phyloP scores from a whole-genome alignment of 2,113 vertebrate genomes.

The Ammospiza nelsoni region DNA sequence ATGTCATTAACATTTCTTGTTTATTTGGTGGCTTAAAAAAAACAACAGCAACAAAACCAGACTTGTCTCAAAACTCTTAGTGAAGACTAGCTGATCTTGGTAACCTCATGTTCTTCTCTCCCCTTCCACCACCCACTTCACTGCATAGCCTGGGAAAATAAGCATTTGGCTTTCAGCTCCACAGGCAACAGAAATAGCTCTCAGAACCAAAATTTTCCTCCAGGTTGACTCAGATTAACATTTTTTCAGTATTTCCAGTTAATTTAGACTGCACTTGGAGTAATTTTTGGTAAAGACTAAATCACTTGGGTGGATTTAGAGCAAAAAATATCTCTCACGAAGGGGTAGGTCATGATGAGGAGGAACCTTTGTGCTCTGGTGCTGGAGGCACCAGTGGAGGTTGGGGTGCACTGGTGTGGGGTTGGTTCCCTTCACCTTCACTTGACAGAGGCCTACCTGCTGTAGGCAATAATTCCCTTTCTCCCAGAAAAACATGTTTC shows the following conservation, averaged over 20 bases:
- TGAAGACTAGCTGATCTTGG: not conserved
- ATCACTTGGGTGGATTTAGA: not conserved
- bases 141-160: not conserved
- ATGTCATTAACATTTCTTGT: conserved; percentile 45
- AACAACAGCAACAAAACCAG: not conserved
- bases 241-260: not conserved
- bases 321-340: not conserved
- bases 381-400: not conserved
- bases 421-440: not conserved
- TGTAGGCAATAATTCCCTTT: not conserved
- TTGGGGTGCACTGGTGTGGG: not conserved
- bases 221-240: not conserved
- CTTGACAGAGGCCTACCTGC: not conserved
- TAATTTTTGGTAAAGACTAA: not conserved
- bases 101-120: not conserved
- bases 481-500: not conserved
- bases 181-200: not conserved
- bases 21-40: conserved; percentile 39
- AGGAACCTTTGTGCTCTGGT: not conserved
- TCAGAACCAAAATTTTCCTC: not conserved
- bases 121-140: not conserved
- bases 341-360: too few species aligned
- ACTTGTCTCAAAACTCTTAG: not conserved
- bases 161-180: not conserved
- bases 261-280: not conserved